Conservation (phyloP, 2,888 invertebrate species). For the Rhamphomyia laevipes region DNA sequence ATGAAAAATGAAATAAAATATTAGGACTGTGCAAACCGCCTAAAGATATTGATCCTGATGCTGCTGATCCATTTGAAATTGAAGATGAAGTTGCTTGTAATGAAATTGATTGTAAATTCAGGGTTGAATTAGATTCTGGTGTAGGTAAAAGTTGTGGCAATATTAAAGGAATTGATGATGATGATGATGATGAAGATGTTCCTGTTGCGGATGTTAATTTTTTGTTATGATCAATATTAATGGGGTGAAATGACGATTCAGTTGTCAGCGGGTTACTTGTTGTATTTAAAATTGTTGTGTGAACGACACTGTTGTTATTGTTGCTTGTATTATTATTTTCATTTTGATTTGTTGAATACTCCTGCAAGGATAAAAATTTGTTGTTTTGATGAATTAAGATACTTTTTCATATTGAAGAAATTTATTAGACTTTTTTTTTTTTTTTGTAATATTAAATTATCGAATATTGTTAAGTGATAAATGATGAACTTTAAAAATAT, state of each 20-base stretch:
- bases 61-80: not conserved
- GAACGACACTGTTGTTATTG: not conserved
- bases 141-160: not conserved
- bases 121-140: not conserved
- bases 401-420: too few species aligned
- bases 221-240: not conserved
- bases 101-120: not conserved
- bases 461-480: too few species aligned
- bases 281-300: not conserved
- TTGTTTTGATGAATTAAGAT: too few species aligned
- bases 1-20: too few species aligned
- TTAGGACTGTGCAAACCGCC: too few species aligned
- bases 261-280: not conserved
- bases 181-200: not conserved
- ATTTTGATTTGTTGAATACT: constrained; percentile 1
- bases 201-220: not conserved
- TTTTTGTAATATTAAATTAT: too few species aligned
- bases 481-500: too few species aligned
- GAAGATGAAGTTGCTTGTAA: not conserved
- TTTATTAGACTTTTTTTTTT: too few species aligned
- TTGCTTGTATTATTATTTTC: not conserved
- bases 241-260: not conserved
- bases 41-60: not conserved
- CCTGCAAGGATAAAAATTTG: too few species aligned
- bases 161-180: not conserved